A percentile compares a stretch with the other conserved stretches of the same genome.
phyloP scores from a whole-genome alignment of 2,797 vertebrate genomes.

The Molossus alvarezi region DNA sequence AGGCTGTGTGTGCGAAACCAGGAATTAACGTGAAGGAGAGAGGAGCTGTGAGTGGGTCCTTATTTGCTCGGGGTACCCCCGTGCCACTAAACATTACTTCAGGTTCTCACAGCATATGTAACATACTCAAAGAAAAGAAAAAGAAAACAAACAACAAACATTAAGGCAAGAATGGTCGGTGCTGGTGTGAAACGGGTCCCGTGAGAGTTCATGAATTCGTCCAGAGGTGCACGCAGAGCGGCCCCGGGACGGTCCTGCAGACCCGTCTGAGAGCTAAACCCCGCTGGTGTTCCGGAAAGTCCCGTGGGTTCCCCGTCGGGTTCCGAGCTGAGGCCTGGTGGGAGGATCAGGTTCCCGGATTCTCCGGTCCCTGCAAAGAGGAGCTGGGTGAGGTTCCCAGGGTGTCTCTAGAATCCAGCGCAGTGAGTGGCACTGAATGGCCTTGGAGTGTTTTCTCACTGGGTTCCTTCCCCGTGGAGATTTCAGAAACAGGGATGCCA shows the following conservation, averaged over 20 bases:
- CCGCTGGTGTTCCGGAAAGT: not conserved
- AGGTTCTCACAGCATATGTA: not conserved
- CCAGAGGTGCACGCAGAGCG: not conserved
- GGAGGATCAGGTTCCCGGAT: not conserved
- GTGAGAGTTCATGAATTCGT: not conserved
- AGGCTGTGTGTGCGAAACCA: not conserved
- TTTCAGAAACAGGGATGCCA: not conserved
- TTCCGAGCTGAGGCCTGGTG: not conserved
- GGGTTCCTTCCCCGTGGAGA: not conserved
- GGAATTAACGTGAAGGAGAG: not conserved
- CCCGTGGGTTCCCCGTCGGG: not conserved
- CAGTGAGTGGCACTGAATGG: not conserved
- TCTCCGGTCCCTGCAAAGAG: conserved; percentile 8
- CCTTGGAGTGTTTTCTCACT: conserved; percentile 12
- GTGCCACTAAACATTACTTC: not conserved
- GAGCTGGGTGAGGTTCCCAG: not conserved
- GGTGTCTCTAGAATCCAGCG: not conserved
- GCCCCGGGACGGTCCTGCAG: not conserved
- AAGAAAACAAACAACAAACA: not conserved
- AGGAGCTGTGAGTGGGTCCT: not conserved
- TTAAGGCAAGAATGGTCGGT: not conserved
- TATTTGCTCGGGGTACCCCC: conserved; percentile 12
- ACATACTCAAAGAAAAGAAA: not conserved
- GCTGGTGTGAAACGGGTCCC: not conserved
- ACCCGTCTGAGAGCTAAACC: not conserved